Percentiles rank a stretch among this genome's conserved stretches.
These are phyloP conservation scores for Orbicella faveolata DNA, from an alignment of 64 coral and sea anemone genomes.

Conservation along the genomic window DNA sequence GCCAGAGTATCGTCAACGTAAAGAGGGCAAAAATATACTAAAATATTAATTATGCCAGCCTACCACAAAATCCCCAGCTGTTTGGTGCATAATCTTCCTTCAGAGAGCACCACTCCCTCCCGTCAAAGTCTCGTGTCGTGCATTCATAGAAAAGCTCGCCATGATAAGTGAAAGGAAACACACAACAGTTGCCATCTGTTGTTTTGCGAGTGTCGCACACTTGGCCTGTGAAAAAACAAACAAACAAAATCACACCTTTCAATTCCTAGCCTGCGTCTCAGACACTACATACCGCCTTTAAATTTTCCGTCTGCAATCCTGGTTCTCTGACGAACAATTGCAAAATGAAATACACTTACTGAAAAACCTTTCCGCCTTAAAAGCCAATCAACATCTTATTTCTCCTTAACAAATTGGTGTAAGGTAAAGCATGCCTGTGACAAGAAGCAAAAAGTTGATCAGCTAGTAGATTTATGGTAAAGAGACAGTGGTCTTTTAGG, in stretches of 20 bases:
- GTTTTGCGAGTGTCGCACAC: constrained; percentile 59
- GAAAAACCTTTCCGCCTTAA: too few species aligned
- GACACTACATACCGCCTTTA: not conserved
- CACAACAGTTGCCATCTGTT: constrained; percentile 38
- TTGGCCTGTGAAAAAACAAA: not conserved
- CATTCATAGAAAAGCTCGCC: constrained; percentile 35
- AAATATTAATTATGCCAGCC: not conserved
- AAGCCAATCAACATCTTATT: too few species aligned
- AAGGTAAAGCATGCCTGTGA: too few species aligned
- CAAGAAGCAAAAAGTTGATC: too few species aligned
- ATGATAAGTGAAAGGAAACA: constrained; percentile 51
- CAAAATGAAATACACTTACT: too few species aligned
- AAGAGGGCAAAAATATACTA: not conserved
- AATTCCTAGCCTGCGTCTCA: not conserved
- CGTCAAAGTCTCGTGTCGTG: not conserved
- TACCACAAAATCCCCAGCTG: constrained; percentile 40
- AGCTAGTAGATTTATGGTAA: too few species aligned
- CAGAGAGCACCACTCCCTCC: constrained; percentile 45
- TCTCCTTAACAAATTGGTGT: too few species aligned
- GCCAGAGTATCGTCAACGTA: not conserved
- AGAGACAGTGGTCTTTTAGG: too few species aligned
- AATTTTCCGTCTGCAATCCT: not conserved
- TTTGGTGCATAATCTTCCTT: constrained; percentile 12
- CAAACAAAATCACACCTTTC: not conserved
- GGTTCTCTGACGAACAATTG: too few species aligned